Percentiles rank a stretch among this genome's conserved stretches.
phyloP scores from a whole-genome alignment of 1,140 invertebrate species.

The Procambarus virginalis region DNA sequence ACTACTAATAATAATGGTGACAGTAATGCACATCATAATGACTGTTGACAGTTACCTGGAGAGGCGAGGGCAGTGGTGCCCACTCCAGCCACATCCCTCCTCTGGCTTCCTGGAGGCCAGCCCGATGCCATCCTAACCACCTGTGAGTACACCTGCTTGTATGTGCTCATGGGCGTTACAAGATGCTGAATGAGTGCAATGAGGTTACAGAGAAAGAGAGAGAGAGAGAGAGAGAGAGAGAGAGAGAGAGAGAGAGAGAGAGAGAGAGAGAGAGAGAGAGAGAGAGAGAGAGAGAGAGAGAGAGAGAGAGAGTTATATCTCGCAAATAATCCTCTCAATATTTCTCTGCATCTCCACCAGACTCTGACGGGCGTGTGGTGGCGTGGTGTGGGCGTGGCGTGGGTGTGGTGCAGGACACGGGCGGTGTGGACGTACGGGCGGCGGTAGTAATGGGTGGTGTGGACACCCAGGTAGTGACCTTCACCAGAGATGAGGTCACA shows the following conservation, averaged over 20 bases:
- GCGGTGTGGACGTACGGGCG: slow-evolving; percentile 32
- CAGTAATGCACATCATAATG: not conserved
- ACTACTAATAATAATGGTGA: not conserved
- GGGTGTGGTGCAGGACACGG: slow-evolving; percentile 20
- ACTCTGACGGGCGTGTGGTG: slow-evolving; percentile 42
- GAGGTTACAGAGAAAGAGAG: slow-evolving; percentile 80
- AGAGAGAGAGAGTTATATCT: slow-evolving; percentile 23
- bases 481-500: slow-evolving; percentile 39
- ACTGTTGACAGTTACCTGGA: not conserved
- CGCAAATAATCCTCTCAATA: not conserved
- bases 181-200: slow-evolving; percentile 78
- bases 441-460: slow-evolving; percentile 25
- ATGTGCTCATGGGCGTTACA: not conserved
- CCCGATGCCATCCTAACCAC: slow-evolving; percentile 18
- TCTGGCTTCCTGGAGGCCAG: slow-evolving; percentile 42
- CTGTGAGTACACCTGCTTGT: slow-evolving; percentile 27
- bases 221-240: not conserved
- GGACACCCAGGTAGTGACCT: slow-evolving; percentile 42
- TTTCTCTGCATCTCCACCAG: not conserved
- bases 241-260: slow-evolving; percentile 33
- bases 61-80: not conserved
- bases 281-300: slow-evolving; percentile 42
- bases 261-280: slow-evolving; percentile 38
- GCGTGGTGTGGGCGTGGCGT: slow-evolving; percentile 32
- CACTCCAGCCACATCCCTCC: slow-evolving; percentile 31